Evolutionary conservation across 2,113 vertebrate genomes (phyloP), one percentile per base, ranked within the genome.

Genomic region (Pardalotus punctatus): DNA sequence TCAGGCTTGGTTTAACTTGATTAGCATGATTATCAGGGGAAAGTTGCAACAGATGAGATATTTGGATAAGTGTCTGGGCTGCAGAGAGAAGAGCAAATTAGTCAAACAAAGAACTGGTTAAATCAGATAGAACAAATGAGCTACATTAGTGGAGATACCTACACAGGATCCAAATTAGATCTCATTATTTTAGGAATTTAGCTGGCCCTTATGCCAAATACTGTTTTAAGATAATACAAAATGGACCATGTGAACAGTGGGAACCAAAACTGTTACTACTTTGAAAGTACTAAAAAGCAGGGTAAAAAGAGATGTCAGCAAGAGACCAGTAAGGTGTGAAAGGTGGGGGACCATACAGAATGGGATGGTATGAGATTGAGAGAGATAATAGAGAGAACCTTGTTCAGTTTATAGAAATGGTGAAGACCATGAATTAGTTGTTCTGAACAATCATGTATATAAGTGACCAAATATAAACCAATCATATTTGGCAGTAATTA

Each of bases 341-440:
- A 62, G 9, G 4, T 61, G 8, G 3, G 10, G 15, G 2, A 8
- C 42, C 14, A 29, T 31, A 24, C 0, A 3, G 16, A 11, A 70
- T 23, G 56, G 10, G 16, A 56, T 31, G 2, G 7, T 71, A 12
- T 38, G 29, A 51, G 50, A 19, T 36, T 14, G 14, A 58, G 45
- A 35, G 6, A 69, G 31, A 10, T 35, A 21, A 28, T 11, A 81
- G 5, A 40, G 24, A 71, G 20, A 42, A 4, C 2, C 8, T 23
- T 0, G 0, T 36, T 71, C 3, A 1, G 1, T 74, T 42, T n/a
- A 27, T 7, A 62, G 21, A 18, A 47, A 62, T 27, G 5, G 5
- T 31, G 14, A 88, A 71, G 29, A 23, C 3, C 21, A 42, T 35
- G 7, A 43, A 31, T 35, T 67, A 14, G 11, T 53, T 22, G 54